phyloP scores from a whole-genome alignment of 2,888 invertebrate genomes.

The Rhorus exstirpatorius region DNA sequence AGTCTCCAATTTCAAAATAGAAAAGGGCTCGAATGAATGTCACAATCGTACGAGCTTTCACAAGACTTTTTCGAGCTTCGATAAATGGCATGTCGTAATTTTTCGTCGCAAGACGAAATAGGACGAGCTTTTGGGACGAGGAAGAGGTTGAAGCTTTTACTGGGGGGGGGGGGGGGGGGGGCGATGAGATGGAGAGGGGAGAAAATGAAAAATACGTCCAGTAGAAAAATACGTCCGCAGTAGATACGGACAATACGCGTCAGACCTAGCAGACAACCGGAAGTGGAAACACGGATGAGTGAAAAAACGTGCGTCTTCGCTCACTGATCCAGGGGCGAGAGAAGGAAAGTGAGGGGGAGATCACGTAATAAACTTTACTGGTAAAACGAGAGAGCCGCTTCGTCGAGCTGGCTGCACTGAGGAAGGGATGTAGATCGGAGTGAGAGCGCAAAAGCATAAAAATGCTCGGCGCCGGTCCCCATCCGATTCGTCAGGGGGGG shows the following conservation, averaged over 20 bases:
- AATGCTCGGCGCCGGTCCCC: conserved; percentile 55
- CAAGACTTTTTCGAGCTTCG: background rate
- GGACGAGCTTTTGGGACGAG: background rate
- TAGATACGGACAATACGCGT: conserved; percentile 61
- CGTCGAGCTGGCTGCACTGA: conserved; percentile 27
- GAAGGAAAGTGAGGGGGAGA: too few species aligned
- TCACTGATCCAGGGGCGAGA: conserved; percentile 25
- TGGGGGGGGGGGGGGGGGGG: background rate
- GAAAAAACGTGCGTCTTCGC: conserved; percentile 55
- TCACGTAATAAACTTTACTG: conserved; percentile 60
- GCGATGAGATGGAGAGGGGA: background rate
- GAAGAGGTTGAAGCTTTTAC: conserved; percentile 18
- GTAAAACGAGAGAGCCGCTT: conserved; percentile 49
- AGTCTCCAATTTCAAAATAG: background rate
- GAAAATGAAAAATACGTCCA: conserved; percentile 33
- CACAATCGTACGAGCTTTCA: background rate
- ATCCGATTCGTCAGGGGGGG: conserved; percentile 40
- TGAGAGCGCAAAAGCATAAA: conserved; percentile 44
- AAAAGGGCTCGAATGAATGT: conserved; percentile 2
- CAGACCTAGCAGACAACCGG: conserved; percentile 61
- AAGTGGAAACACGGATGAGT: conserved; percentile 58
- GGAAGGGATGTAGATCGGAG: background rate
- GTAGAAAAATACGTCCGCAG: conserved; percentile 42
- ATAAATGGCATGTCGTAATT: conserved; percentile 28
- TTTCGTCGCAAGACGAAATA: conserved; percentile 7